phyloP scores from a whole-genome alignment of 2,797 vertebrate genomes.

The Uromys caudimaculatus region DNA sequence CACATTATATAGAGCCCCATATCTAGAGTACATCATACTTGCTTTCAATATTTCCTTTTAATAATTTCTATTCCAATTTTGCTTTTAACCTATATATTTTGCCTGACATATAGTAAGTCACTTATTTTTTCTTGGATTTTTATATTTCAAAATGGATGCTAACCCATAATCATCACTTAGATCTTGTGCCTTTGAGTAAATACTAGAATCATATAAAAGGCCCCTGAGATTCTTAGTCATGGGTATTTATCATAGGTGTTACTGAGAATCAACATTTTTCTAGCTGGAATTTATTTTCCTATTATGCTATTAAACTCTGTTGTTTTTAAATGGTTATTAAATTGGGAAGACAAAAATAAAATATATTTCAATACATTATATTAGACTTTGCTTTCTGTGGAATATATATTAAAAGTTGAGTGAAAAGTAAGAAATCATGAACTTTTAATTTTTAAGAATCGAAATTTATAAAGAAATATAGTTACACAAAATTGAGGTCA shows the following conservation, averaged over 20 bases:
- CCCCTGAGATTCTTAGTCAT: background rate
- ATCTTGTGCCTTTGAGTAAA: background rate
- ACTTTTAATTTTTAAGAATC: background rate
- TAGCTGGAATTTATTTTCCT: slow-evolving; percentile 23
- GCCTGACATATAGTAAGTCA: background rate
- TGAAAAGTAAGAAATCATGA: background rate
- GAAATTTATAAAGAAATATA: background rate
- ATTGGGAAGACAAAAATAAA: slow-evolving; percentile 41
- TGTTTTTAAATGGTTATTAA: background rate
- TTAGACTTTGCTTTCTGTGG: background rate
- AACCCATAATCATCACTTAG: slow-evolving; percentile 23
- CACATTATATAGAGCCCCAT: background rate
- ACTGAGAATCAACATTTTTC: background rate
- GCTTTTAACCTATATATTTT: background rate
- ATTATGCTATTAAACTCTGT: slow-evolving; percentile 20
- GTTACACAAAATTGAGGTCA: background rate
- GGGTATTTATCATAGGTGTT: background rate
- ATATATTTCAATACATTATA: background rate
- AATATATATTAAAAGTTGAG: slow-evolving; percentile 22
- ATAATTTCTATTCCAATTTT: slow-evolving; percentile 16
- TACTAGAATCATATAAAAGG: background rate
- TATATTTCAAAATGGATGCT: background rate
- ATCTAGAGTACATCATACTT: background rate
- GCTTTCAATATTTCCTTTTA: background rate
- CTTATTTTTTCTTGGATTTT: slow-evolving; percentile 31